These are phyloP conservation scores for Peromyscus leucopus DNA, from an alignment of 2,113 vertebrate species.

Conservation along the genomic window DNA sequence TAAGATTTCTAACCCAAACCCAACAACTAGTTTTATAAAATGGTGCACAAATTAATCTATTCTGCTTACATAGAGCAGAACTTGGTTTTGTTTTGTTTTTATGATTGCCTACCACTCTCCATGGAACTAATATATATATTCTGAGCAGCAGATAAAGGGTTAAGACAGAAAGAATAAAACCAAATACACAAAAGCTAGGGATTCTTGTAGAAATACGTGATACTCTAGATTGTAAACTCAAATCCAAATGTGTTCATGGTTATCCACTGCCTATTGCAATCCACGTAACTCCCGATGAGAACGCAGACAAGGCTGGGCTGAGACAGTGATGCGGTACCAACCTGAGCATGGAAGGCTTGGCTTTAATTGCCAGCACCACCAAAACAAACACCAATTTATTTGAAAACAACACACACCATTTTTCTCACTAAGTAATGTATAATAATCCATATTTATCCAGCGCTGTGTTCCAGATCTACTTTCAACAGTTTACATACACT, in stretches of 20 bases:
- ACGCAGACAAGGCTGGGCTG: neutral
- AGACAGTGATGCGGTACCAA: accelerated
- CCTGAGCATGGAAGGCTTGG: neutral
- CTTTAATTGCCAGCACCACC: no score
- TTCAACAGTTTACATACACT: conserved; percentile 16
- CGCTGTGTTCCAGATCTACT: conserved; percentile 3
- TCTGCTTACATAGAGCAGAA: conserved; percentile 21
- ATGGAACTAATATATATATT: conserved; percentile 8
- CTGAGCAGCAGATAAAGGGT: conserved; percentile 23
- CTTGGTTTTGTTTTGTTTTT: conserved; percentile 22
- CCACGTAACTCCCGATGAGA: neutral
- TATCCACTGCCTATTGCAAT: neutral
- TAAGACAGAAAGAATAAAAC: neutral
- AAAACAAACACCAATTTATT: neutral
- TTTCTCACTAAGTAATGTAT: conserved; percentile 34
- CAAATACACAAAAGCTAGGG: neutral
- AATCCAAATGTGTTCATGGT: neutral
- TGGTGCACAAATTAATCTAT: neutral
- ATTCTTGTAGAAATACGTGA: neutral
- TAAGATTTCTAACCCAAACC: conserved; percentile 23
- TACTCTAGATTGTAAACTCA: conserved; percentile 12
- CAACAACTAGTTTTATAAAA: neutral
- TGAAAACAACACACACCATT: conserved; percentile 12
- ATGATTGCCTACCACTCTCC: neutral
- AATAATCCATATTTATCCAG: neutral